Conservation (phyloP, 1,140 invertebrate genomes). For the Gryon sp. region DNA sequence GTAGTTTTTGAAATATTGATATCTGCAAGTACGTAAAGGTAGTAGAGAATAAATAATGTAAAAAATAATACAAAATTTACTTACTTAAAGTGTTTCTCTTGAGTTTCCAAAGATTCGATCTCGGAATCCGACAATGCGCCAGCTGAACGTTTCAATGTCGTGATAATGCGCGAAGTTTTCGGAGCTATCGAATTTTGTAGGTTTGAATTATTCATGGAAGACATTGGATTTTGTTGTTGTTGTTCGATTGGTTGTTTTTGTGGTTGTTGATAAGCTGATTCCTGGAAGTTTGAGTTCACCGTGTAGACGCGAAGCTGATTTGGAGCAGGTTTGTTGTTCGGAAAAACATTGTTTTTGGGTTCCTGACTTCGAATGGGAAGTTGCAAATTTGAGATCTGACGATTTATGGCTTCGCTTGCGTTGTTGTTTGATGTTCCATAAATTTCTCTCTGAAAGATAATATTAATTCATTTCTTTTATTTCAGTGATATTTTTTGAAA, state of each 20-base stretch:
- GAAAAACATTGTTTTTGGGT: constrained; percentile 18
- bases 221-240: constrained; percentile 71
- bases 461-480: too few species aligned
- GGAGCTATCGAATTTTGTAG: constrained; percentile 68
- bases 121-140: constrained; percentile 64
- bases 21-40: too few species aligned
- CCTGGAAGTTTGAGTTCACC: constrained; percentile 36
- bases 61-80: constrained; percentile 6
- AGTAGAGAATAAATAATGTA: constrained; percentile 3
- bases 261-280: constrained; percentile 57
- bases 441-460: constrained; percentile 51
- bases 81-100: constrained; percentile 38
- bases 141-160: constrained; percentile 68
- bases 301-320: constrained; percentile 52
- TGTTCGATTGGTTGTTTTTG: too few species aligned
- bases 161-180: constrained; percentile 74
- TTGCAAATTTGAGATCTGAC: constrained; percentile 75
- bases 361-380: constrained; percentile 59
- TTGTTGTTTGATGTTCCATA: constrained; percentile 13
- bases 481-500: too few species aligned
- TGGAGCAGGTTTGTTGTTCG: constrained; percentile 21
- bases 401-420: constrained; percentile 52
- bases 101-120: constrained; percentile 31
- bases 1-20: too few species aligned
- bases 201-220: constrained; percentile 68